Conservation (phyloP, 2,888 invertebrate species). For the Itoplectis maculator region DNA sequence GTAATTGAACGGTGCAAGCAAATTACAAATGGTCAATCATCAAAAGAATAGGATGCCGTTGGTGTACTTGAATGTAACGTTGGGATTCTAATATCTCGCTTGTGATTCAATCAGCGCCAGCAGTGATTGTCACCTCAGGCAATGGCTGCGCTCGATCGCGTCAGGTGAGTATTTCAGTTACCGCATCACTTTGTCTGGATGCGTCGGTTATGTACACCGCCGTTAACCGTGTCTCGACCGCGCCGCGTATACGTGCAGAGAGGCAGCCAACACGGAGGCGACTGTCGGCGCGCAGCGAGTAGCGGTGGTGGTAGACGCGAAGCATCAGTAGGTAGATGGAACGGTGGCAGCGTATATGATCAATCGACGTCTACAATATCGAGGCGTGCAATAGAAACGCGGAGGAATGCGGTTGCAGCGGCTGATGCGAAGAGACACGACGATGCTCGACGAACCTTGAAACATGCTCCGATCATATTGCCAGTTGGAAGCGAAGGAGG, state of each 20-base stretch:
- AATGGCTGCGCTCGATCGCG: slow-evolving; percentile 7
- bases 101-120: slow-evolving; percentile 33
- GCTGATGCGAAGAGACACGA: slow-evolving; percentile 43
- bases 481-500: slow-evolving; percentile 29
- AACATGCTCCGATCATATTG: slow-evolving; percentile 77
- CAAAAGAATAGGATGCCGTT: neutral
- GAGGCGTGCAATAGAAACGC: slow-evolving; percentile 32
- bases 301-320: neutral
- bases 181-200: slow-evolving; percentile 37
- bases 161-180: slow-evolving; percentile 32
- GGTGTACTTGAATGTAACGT: neutral
- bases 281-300: no score
- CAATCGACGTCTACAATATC: slow-evolving; percentile 41
- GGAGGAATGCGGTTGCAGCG: slow-evolving; percentile 32
- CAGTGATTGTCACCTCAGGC: slow-evolving; percentile 22
- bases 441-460: slow-evolving; percentile 76
- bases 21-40: neutral
- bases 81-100: slow-evolving; percentile 20
- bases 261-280: neutral
- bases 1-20: no score
- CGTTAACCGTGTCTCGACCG: neutral
- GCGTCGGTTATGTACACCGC: slow-evolving; percentile 5
- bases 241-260: neutral
- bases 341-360: slow-evolving; percentile 12
- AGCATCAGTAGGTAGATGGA: neutral